Evolutionary conservation across 2,797 vertebrate genomes (phyloP), one percentile per base, ranked within the genome.

Genomic region (Phrynocephalus forsythii): DNA sequence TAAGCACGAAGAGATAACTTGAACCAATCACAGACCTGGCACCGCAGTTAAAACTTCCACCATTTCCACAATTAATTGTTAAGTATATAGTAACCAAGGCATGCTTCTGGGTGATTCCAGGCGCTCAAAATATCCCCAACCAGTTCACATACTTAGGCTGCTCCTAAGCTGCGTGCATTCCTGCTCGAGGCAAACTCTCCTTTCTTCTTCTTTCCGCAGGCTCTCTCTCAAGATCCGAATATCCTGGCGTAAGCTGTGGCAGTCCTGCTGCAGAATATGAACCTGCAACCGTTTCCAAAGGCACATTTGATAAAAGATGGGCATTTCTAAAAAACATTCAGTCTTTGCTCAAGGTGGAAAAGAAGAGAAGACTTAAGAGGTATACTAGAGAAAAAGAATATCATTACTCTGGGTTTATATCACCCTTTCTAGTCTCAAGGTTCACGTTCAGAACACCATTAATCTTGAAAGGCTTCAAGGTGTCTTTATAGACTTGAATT

Each of bases 191-290:
- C 91, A 85, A 69, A 80, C 87, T 75, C 94, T 93, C 88, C 87
- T 94, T 60, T 93, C 91, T 7, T 94, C 87, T 80, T 96, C 95
- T 73, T 95, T 87, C 33, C 90, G 89, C 85, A 97, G 88, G 30
- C 91, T 94, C 69, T 91, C 94, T 73, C 77, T 90, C 68, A 92
- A 88, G 30, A 88, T 85, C 86, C 96, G 95, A 56, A 94, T 87
- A 13, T 96, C 94, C 80, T 26, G 92, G 3, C 1, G 84, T 11
- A 97, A 90, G 26, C 90, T 80, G 16, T 93, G 83, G 89, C 95
- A 96, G 52, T 96, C 92, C 79, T 94, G 91, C 87, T 97, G 95
- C 73, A 97, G 89, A 85, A 91, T 52, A 33, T 96, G 95, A 44
- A 97, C 96, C 97, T 97, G 88, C 30, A 92, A 90, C 68, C 15